A percentile compares a stretch with the other conserved stretches of the same genome.
Evolutionary conservation across 2,797 vertebrate species (phyloP).

Genomic region (Centroberyx gerrardi): DNA sequence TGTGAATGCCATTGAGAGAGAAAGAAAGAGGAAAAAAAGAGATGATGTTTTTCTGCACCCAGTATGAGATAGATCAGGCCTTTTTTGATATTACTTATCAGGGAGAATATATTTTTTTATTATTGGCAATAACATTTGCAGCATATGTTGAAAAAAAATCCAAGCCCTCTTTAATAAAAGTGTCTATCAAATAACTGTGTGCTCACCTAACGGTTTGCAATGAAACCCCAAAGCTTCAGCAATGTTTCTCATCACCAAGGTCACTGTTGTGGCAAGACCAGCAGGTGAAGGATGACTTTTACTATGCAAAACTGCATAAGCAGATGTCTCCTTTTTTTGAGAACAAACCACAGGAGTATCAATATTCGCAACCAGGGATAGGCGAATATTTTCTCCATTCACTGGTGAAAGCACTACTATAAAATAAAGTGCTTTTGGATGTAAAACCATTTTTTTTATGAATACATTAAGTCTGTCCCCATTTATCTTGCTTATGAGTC

Average conservation of each 20-base stretch:
- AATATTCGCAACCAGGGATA: not conserved
- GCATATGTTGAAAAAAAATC: slow-evolving; percentile 40
- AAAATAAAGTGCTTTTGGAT: no score
- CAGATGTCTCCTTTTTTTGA: not conserved
- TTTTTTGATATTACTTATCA: slow-evolving; percentile 49
- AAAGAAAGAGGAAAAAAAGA: slow-evolving; percentile 1
- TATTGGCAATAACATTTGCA: slow-evolving; percentile 62
- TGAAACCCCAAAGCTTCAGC: slow-evolving; percentile 30
- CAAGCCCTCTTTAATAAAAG: slow-evolving; percentile 56
- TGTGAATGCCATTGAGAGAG: slow-evolving; percentile 30
- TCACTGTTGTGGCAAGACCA: not conserved
- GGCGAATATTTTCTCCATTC: no score
- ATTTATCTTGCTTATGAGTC: no score
- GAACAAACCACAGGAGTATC: not conserved
- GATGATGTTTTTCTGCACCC: slow-evolving; percentile 34
- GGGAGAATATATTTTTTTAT: slow-evolving; percentile 40
- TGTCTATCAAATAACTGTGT: slow-evolving; percentile 48
- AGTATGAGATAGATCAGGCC: slow-evolving; percentile 50
- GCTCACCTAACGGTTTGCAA: slow-evolving; percentile 34
- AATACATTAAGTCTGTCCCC: no score
- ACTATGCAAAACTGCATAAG: not conserved
- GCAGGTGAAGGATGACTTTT: slow-evolving; percentile 1
- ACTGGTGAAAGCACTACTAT: no score
- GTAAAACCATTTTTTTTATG: no score
- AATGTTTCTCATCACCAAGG: slow-evolving; percentile 8